Percentiles rank a stretch among this genome's conserved stretches.
Evolutionary conservation across 2,888 invertebrate genomes (phyloP).

Genomic region (Hypercompe scribonia): DNA sequence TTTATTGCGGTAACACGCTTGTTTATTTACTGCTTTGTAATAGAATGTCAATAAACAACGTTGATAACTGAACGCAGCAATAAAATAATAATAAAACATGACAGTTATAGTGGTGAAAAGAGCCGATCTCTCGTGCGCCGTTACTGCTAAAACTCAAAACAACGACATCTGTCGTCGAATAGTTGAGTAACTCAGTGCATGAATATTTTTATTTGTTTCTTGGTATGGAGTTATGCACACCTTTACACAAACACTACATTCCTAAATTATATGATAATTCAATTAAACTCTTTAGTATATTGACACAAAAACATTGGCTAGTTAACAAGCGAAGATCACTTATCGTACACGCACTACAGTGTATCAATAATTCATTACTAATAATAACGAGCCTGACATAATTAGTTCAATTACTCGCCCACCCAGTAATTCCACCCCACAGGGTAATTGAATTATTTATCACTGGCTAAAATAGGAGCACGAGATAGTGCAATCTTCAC

Average conservation of each 20-base stretch:
- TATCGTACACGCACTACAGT: constrained; percentile 67
- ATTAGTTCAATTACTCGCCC: constrained; percentile 84
- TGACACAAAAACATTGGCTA: constrained; percentile 61
- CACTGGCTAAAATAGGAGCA: constrained; percentile 67
- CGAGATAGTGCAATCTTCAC: constrained; percentile 68
- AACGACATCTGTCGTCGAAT: constrained; percentile 74
- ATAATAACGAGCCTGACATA: constrained; percentile 80
- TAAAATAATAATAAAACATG: constrained; percentile 75
- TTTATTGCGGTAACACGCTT: constrained; percentile 76
- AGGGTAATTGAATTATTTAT: constrained; percentile 80
- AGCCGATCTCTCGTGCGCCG: constrained; percentile 58
- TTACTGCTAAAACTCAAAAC: constrained; percentile 51
- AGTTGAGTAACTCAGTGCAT: constrained; percentile 57
- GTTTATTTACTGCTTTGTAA: constrained; percentile 79
- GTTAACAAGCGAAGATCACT: constrained; percentile 71
- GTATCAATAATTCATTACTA: constrained; percentile 83
- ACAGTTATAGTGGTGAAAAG: constrained; percentile 60
- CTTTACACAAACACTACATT: constrained; percentile 9
- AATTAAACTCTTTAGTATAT: constrained; percentile 37
- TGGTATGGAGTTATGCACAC: constrained; percentile 26
- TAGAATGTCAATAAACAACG: constrained; percentile 78
- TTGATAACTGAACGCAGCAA: constrained; percentile 68
- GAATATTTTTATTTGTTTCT: constrained; percentile 28
- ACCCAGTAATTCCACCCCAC: constrained; percentile 74
- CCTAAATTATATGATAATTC: constrained; percentile 33